These are phyloP conservation scores for Formica exsecta DNA, from an alignment of 1,140 invertebrate species.

Conservation along the genomic window DNA sequence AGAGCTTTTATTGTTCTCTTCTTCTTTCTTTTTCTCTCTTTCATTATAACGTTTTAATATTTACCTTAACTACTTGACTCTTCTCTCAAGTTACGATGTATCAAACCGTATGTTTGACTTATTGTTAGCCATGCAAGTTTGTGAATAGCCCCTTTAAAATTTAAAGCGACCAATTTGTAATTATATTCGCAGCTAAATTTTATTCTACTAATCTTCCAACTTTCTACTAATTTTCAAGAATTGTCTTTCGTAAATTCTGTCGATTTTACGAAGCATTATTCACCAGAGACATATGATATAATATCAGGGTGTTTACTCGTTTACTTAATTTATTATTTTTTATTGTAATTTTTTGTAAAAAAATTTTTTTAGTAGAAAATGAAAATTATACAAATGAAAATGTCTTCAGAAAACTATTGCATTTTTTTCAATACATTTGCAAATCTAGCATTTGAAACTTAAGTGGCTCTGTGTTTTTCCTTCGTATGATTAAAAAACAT, in stretches of 20 bases:
- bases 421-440: too few relatives aligned
- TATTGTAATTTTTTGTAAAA: too few relatives aligned
- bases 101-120: not conserved
- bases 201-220: not conserved
- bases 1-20: constrained; percentile 10
- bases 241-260: not conserved
- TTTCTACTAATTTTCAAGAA: not conserved
- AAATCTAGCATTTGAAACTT: too few relatives aligned
- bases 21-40: too few relatives aligned
- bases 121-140: not conserved
- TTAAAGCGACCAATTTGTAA: constrained; percentile 45
- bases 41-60: constrained; percentile 2
- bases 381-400: too few relatives aligned
- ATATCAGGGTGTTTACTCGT: too few relatives aligned
- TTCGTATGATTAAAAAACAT: too few relatives aligned
- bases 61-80: not conserved
- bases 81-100: not conserved
- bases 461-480: too few relatives aligned
- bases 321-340: too few relatives aligned
- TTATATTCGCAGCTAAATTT: constrained; percentile 20
- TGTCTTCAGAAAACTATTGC: too few relatives aligned
- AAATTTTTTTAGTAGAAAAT: too few relatives aligned
- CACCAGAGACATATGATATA: not conserved
- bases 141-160: not conserved
- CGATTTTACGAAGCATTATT: constrained; percentile 18